These are phyloP conservation scores for Apteryx mantelli DNA, from an alignment of 2,113 vertebrate species.

Conservation along the genomic window DNA sequence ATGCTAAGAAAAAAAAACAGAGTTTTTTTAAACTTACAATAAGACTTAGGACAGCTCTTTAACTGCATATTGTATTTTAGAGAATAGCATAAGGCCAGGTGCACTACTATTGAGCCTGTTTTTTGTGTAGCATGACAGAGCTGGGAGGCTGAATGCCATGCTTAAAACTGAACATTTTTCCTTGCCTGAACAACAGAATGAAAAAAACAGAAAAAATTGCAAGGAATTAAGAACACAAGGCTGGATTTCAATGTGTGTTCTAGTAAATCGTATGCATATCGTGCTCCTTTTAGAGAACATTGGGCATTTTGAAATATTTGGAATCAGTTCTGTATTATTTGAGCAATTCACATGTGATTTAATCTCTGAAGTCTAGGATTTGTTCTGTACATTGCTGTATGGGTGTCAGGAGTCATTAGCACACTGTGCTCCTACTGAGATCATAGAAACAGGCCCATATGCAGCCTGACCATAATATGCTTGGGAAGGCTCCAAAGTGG, in stretches of 20 bases:
- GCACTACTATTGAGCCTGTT: not conserved
- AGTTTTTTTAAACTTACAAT: not conserved
- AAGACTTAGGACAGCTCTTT: constrained; percentile 22
- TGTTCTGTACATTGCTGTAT: not conserved
- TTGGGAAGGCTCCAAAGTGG: not conserved
- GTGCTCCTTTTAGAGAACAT: not conserved
- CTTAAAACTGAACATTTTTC: not conserved
- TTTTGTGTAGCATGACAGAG: constrained; percentile 23
- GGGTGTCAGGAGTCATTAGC: not conserved
- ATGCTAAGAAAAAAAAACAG: constrained; percentile 8
- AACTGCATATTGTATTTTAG: constrained; percentile 3
- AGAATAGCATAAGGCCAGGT: not conserved
- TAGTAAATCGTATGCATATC: not conserved
- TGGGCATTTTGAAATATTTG: not conserved
- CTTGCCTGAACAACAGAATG: not conserved
- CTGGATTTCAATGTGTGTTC: not conserved
- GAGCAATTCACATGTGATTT: not conserved
- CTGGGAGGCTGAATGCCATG: not conserved
- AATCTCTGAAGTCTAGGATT: not conserved
- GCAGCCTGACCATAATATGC: not conserved
- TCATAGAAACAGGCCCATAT: not conserved
- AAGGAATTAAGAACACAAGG: not conserved
- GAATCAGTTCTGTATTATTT: not conserved
- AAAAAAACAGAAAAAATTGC: too few relatives aligned
- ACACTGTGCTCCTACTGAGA: not conserved